Conservation (phyloP, 2,888 invertebrate genomes). For the Drosophila neutralis region DNA sequence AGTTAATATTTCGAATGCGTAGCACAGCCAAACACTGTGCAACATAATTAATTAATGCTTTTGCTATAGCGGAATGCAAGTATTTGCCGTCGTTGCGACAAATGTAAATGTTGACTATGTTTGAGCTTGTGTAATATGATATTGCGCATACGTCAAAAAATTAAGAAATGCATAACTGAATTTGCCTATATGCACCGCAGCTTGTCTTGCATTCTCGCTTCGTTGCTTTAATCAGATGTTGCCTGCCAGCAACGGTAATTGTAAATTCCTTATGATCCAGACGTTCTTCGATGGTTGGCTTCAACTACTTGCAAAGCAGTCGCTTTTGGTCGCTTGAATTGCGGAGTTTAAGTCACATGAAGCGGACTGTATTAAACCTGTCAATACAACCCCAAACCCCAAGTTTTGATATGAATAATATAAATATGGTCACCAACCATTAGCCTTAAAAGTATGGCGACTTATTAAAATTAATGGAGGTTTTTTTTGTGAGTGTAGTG, state of each 20-base stretch:
- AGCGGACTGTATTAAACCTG: too few species aligned
- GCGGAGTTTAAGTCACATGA: too few species aligned
- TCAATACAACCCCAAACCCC: too few species aligned
- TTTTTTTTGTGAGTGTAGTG: slow-evolving; percentile 8
- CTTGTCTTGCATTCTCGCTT: too few species aligned
- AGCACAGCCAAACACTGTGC: slow-evolving; percentile 7
- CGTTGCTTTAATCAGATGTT: too few species aligned
- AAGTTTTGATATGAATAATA: background rate
- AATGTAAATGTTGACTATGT: slow-evolving; percentile 52
- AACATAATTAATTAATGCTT: slow-evolving; percentile 66
- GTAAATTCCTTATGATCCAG: too few species aligned
- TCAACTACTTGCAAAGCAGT: too few species aligned
- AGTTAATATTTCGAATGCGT: slow-evolving; percentile 44
- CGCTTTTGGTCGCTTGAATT: too few species aligned
- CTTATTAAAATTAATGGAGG: background rate
- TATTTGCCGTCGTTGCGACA: slow-evolving; percentile 39
- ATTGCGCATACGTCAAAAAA: slow-evolving; percentile 44
- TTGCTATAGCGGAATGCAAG: slow-evolving; percentile 45
- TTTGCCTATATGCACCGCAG: too few species aligned
- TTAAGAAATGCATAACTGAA: too few species aligned
- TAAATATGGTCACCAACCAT: background rate
- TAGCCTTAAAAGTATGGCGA: background rate
- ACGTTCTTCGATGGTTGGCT: too few species aligned
- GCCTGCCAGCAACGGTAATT: too few species aligned
- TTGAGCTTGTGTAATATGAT: slow-evolving; percentile 26